phyloP scores from a whole-genome alignment of 1,140 invertebrate genomes.

The Planococcus citri region DNA sequence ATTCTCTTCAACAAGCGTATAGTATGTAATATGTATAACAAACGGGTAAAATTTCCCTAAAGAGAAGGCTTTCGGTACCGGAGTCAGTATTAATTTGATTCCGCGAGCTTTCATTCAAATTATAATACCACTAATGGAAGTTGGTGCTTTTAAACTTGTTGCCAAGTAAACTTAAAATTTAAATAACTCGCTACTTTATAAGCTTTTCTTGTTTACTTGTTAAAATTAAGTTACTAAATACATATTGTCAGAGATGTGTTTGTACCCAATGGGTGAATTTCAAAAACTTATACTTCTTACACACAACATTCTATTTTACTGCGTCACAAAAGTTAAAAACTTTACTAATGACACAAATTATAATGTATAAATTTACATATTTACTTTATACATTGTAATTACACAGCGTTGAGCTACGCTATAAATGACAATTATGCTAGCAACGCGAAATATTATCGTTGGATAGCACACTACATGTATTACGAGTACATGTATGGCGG shows the following conservation, averaged over 20 bases:
- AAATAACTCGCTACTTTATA: slow-evolving; percentile 11
- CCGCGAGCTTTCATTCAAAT: slow-evolving; percentile 18
- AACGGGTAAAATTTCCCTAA: not conserved
- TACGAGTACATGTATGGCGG: too few species aligned
- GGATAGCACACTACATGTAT: not conserved
- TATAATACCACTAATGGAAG: slow-evolving; percentile 20
- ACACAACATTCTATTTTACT: too few species aligned
- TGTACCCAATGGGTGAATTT: not conserved
- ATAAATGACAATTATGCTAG: not conserved
- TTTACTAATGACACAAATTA: not conserved
- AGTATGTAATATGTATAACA: not conserved
- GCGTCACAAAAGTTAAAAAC: not conserved
- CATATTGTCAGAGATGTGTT: slow-evolving; percentile 3
- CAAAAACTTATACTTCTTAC: not conserved
- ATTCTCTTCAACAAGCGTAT: not conserved
- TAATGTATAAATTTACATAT: not conserved
- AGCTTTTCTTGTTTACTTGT: slow-evolving; percentile 16
- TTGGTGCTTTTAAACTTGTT: slow-evolving; percentile 17
- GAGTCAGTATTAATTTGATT: slow-evolving; percentile 17
- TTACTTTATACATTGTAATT: not conserved
- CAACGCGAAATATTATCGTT: not conserved
- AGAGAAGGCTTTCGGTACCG: not conserved
- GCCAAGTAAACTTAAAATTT: slow-evolving; percentile 17
- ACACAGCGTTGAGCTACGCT: not conserved
- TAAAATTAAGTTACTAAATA: slow-evolving; percentile 13